These are phyloP conservation scores for Perca schrenkii DNA, from an alignment of 2,113 vertebrate genomes.

Conservation along the genomic window DNA sequence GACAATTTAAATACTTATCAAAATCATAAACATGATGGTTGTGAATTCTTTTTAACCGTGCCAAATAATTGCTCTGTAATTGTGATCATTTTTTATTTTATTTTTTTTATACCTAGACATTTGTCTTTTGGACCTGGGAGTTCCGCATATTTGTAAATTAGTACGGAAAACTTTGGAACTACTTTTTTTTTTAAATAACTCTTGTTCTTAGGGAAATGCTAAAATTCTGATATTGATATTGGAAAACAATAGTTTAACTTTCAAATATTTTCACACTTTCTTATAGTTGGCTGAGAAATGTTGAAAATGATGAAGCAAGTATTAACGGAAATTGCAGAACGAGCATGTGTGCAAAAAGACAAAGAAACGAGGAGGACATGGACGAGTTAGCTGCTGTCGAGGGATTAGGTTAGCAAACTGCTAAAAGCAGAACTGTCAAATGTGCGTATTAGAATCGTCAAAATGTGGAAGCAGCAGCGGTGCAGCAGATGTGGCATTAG, in stretches of 20 bases:
- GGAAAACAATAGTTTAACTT: background rate
- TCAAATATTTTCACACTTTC: background rate
- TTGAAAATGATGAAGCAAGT: background rate
- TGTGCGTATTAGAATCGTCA: background rate
- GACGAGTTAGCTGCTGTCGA: background rate
- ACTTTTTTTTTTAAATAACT: background rate
- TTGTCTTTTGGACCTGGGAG: background rate
- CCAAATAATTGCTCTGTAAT: background rate
- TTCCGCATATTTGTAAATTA: background rate
- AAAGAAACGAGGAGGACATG: background rate
- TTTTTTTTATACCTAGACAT: background rate
- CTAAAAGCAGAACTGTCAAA: background rate
- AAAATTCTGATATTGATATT: background rate
- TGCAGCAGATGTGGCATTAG: conserved; percentile 22
- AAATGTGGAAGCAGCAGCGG: background rate
- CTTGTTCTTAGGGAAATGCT: background rate
- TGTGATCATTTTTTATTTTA: too few relatives aligned
- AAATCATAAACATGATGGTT: background rate
- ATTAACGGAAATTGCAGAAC: background rate
- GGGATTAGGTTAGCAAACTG: background rate
- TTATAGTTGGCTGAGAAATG: background rate
- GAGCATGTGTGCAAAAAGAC: background rate
- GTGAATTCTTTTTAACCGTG: background rate
- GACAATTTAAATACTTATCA: background rate
- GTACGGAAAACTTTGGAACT: background rate